Evolutionary conservation across 2,797 vertebrate species (phyloP), one percentile per base, ranked within the genome.

Genomic region (Trematomus bernacchii): DNA sequence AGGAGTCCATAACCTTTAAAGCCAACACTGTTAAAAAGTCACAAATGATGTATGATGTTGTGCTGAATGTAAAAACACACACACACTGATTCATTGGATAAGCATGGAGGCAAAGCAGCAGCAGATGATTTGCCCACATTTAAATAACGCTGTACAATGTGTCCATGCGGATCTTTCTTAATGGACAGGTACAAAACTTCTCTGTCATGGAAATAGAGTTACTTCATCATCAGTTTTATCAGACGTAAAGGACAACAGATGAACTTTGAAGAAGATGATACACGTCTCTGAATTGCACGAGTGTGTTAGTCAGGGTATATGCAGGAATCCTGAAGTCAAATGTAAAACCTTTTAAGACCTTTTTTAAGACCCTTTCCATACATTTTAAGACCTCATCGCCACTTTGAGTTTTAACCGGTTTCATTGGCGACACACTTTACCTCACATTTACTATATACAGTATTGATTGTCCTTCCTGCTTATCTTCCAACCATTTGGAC

Each of bases 61-160:
- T 53, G 10, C 37, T 40, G 30, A 43, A 61, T 18, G n/a, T 18
- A 12, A 52, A 12, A 52, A 8, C 52, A 54, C 23, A 42, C 33
- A 37, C 8, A 37, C 33, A 37, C 8, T 42, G 43, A 82, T 57
- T 80, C 0, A 47, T 75, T 6, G 14, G 46, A 44, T 13, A 14
- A 21, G n/a, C 27, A 51, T 11, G 23, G 8, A 40, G n/a, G 63
- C 50, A 51, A 61, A 42, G 67, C 68, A 78, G 44, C 61, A 59
- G 64, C 48, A 48, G 33, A 6, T 1, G 10, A 85, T 91, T 90
- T 91, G 79, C 55, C 37, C 84, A 69, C 11, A 91, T 77, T 83
- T 75, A 90, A 91, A 91, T 79, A 1, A 46, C 6, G 10, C n/a
- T 1, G n/a, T 18, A 40, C 7, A 54, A 51, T 30, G 66, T 66